phyloP scores from a whole-genome alignment of 2,888 invertebrate species.

The Erebia epiphron region DNA sequence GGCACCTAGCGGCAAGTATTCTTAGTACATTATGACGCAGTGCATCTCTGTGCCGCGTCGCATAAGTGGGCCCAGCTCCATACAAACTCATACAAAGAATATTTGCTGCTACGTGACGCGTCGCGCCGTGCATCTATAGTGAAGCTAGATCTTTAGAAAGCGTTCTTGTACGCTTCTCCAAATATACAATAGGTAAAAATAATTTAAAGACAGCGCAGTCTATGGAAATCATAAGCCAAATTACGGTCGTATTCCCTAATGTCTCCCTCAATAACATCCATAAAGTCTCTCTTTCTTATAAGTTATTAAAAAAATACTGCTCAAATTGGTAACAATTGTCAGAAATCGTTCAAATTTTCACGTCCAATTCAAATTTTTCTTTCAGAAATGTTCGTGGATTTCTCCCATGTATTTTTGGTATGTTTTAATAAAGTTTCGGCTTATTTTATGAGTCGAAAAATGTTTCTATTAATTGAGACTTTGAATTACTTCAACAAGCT shows the following conservation, averaged over 20 bases:
- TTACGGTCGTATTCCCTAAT: neutral
- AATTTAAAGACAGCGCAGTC: no score
- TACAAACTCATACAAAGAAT: no score
- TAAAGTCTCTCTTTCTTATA: neutral
- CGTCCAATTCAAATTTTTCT: constrained; percentile 6
- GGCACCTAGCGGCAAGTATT: no score
- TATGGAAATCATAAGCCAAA: constrained; percentile 2
- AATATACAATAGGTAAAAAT: no score
- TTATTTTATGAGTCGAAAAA: neutral
- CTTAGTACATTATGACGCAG: no score
- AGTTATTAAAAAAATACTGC: constrained; percentile 10
- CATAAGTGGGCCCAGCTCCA: no score
- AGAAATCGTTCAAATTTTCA: constrained; percentile 9
- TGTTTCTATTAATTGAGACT: neutral
- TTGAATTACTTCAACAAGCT: neutral
- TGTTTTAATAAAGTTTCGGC: constrained; percentile 13
- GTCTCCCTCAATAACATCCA: neutral
- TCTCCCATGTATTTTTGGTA: neutral
- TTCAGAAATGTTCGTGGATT: constrained; percentile 8
- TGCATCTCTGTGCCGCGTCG: no score
- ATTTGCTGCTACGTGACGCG: no score
- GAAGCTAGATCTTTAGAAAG: no score
- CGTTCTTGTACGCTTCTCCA: no score
- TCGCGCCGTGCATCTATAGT: no score
- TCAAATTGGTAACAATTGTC: constrained; percentile 4